These are phyloP conservation scores for Tetragonula carbonaria DNA, from an alignment of 2,888 invertebrate species.

Conservation along the genomic window DNA sequence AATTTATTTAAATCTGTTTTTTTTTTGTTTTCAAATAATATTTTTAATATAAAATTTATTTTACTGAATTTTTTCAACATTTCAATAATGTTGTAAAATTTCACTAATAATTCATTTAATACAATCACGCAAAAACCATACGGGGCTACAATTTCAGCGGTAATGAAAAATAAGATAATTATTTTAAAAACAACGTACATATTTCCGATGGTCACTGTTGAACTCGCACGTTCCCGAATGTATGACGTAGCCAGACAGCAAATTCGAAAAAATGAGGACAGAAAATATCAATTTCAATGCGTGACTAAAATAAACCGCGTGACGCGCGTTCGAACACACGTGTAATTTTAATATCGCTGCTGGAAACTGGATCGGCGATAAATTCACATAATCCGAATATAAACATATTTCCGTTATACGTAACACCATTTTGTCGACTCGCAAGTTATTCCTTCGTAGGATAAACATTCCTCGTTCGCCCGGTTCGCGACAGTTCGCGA, in stretches of 20 bases:
- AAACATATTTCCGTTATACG: conserved; percentile 24
- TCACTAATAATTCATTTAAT: not conserved
- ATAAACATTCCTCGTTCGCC: not conserved
- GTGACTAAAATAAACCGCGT: conserved; percentile 41
- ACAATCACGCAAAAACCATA: not conserved
- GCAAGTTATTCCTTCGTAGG: not conserved
- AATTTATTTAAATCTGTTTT: too few relatives aligned
- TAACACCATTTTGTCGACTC: not conserved
- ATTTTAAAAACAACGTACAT: not conserved
- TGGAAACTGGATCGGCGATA: conserved; percentile 23
- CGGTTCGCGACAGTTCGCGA: not conserved
- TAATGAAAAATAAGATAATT: too few relatives aligned
- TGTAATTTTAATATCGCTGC: conserved; percentile 45
- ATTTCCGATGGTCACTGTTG: not conserved
- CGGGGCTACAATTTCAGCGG: not conserved
- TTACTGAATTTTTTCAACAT: too few relatives aligned
- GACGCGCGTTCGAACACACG: not conserved
- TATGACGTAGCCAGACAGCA: not conserved
- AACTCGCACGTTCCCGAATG: not conserved
- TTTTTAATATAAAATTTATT: too few relatives aligned
- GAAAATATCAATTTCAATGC: conserved; percentile 39
- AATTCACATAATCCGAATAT: conserved; percentile 29
- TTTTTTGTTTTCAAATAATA: too few relatives aligned
- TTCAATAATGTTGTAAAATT: too few relatives aligned
- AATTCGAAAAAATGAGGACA: not conserved